These are phyloP conservation scores for Polypedilum pembai DNA, from an alignment of 1,140 invertebrate species.

Conservation along the genomic window DNA sequence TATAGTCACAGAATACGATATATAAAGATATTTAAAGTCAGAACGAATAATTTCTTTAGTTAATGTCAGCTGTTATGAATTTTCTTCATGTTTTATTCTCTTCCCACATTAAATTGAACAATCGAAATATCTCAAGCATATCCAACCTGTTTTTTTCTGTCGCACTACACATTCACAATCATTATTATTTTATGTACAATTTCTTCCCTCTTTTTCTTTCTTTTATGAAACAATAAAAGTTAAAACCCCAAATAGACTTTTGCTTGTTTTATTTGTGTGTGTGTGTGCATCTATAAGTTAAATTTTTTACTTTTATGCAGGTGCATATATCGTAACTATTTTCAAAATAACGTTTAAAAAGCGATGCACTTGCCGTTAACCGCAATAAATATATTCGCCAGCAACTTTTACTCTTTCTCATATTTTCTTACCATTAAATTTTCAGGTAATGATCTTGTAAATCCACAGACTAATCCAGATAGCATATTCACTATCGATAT, in stretches of 20 bases:
- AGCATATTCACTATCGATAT: not conserved
- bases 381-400: no score
- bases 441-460: conserved; percentile 23
- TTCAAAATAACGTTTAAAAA: not conserved
- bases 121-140: conserved; percentile 5
- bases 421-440: conserved; percentile 8
- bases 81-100: not conserved
- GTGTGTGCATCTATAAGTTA: not conserved
- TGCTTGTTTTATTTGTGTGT: not conserved
- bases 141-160: not conserved
- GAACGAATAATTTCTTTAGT: not conserved
- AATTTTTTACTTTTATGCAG: not conserved
- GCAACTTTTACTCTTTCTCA: not conserved
- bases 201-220: not conserved
- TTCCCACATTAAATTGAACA: not conserved
- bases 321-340: not conserved
- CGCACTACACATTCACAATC: not conserved
- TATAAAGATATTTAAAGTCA: not conserved
- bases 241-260: not conserved
- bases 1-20: not conserved
- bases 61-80: conserved; percentile 8
- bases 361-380: not conserved
- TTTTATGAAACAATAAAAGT: not conserved
- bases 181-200: not conserved
- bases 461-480: conserved; percentile 10